Evolutionary conservation across 2,113 vertebrate species (phyloP).

Genomic region (Formicarius rufipectus): DNA sequence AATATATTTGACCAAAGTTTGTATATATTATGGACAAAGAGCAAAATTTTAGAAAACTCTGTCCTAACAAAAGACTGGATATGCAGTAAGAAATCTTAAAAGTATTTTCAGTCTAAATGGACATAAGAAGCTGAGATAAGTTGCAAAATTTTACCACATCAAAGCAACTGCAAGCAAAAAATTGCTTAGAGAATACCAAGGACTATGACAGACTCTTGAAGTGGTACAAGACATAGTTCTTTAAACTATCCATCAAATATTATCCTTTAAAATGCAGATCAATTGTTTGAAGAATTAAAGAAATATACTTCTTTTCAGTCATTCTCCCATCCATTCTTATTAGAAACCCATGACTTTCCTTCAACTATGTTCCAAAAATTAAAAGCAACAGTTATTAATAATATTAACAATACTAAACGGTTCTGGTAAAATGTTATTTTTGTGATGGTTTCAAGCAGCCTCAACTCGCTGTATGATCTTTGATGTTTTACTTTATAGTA

Average conservation of each 20-base stretch:
- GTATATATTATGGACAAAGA: not conserved
- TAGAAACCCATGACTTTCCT: not conserved
- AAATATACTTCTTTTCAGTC: not conserved
- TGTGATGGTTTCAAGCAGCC: not conserved
- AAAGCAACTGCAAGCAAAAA: not conserved
- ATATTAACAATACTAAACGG: not conserved
- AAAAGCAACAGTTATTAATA: not conserved
- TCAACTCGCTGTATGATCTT: not conserved
- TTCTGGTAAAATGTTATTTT: not conserved
- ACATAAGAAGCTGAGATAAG: not conserved
- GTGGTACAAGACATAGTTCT: fast-evolving
- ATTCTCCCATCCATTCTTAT: not conserved
- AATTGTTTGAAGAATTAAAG: not conserved
- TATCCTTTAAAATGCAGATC: not conserved
- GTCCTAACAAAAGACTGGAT: not conserved
- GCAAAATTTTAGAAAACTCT: not conserved
- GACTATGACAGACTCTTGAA: not conserved
- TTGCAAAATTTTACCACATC: not conserved
- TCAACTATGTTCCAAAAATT: not conserved
- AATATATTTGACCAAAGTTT: not conserved
- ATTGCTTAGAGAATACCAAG: not conserved
- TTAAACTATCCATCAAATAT: not conserved
- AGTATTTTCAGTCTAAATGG: not conserved
- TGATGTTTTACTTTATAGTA: not conserved
- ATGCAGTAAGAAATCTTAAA: not conserved